phyloP scores from a whole-genome alignment of 2,888 invertebrate genomes.

The Hirtodrosophila trivittata region DNA sequence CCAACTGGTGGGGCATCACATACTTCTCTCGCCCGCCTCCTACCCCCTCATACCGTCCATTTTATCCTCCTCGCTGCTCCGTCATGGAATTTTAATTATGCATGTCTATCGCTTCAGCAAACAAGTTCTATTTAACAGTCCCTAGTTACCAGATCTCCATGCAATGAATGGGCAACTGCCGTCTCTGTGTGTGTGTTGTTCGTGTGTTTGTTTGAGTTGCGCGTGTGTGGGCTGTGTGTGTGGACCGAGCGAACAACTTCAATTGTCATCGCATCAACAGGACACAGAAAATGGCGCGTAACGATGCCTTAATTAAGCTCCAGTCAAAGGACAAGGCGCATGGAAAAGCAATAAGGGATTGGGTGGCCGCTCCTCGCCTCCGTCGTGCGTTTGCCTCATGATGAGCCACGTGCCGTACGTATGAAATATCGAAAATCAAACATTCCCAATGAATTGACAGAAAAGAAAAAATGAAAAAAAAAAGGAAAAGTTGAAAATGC shows the following conservation, averaged over 20 bases:
- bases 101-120: constrained; percentile 52
- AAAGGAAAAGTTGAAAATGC: not conserved
- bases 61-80: constrained; percentile 4
- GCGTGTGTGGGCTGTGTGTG: constrained; percentile 6
- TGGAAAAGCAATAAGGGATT: not conserved
- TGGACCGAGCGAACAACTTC: constrained; percentile 32
- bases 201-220: too few relatives aligned
- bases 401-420: constrained; percentile 8
- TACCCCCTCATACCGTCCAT: too few relatives aligned
- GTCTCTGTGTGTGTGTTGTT: not conserved
- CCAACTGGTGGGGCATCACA: not conserved
- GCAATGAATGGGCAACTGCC: constrained; percentile 13
- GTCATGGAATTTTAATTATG: constrained; percentile 58
- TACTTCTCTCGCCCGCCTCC: not conserved
- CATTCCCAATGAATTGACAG: constrained; percentile 28
- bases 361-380: too few relatives aligned
- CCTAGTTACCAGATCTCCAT: constrained; percentile 2
- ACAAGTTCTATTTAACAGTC: constrained; percentile 16
- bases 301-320: constrained; percentile 68
- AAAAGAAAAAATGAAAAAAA: not conserved
- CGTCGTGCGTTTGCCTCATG: not conserved
- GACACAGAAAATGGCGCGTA: constrained; percentile 63
- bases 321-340: constrained; percentile 37
- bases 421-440: constrained; percentile 47
- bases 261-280: constrained; percentile 52